Percentiles rank a stretch among this genome's conserved stretches.
Evolutionary conservation across 2,888 invertebrate genomes (phyloP).

Genomic region (Acrobasis consociella): DNA sequence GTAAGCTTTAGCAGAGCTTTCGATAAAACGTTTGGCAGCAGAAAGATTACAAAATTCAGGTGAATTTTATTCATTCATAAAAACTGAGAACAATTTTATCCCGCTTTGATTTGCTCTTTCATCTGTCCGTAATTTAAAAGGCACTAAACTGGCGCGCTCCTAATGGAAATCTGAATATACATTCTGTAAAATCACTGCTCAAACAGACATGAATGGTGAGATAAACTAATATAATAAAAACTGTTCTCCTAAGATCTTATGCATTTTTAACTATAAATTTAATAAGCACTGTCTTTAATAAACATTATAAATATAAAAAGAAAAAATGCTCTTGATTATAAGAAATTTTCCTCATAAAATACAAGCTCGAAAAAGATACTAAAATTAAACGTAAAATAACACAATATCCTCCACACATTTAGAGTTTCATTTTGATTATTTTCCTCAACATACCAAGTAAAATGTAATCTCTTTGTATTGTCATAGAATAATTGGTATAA

Average conservation of each 20-base stretch:
- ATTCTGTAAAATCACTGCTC: not conserved
- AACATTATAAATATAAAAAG: not conserved
- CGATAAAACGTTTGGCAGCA: slow-evolving; percentile 8
- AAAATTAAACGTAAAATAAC: not conserved
- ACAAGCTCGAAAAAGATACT: not conserved
- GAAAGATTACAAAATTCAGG: slow-evolving; percentile 4
- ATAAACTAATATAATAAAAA: no score
- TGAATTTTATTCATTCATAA: slow-evolving; percentile 9
- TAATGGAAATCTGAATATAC: not conserved
- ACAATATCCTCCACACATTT: not conserved
- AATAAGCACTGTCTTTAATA: not conserved
- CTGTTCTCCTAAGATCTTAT: no score
- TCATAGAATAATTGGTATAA: not conserved
- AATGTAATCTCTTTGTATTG: slow-evolving; percentile 23
- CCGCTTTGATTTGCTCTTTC: slow-evolving; percentile 5
- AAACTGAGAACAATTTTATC: not conserved
- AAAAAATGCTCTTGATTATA: not conserved
- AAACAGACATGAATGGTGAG: not conserved
- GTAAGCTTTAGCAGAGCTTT: not conserved
- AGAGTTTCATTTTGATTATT: not conserved
- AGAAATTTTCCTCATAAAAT: not conserved
- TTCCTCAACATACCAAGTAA: not conserved
- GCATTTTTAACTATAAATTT: not conserved
- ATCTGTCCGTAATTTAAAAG: slow-evolving; percentile 5
- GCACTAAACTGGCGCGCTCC: not conserved